Evolutionary conservation across 1,140 invertebrate species (phyloP).

Genomic region (Trichonephila clavipes): DNA sequence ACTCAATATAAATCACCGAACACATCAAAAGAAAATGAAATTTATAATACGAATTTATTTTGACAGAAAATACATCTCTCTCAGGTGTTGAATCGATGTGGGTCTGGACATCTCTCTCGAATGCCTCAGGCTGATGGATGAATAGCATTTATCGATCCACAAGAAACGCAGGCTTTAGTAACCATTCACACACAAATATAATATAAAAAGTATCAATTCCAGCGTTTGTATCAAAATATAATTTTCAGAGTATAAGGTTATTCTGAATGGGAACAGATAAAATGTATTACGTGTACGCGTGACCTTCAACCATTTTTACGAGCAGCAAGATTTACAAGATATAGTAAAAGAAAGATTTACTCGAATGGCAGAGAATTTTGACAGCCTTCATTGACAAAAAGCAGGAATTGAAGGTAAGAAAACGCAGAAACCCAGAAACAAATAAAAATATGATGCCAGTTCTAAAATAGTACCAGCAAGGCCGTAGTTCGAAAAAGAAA

Average conservation of each 20-base stretch:
- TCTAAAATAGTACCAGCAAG: neutral
- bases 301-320: neutral
- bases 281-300: neutral
- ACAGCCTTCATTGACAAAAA: neutral
- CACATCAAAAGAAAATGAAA: neutral
- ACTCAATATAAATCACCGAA: neutral
- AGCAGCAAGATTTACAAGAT: slow-evolving; percentile 5
- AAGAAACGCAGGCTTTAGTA: neutral
- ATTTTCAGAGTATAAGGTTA: neutral
- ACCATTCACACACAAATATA: neutral
- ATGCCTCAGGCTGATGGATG: neutral
- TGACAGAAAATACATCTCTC: neutral
- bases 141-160: neutral
- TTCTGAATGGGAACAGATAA: neutral
- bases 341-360: neutral
- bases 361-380: neutral
- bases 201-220: neutral
- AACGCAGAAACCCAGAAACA: neutral
- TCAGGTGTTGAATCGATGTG: too few species aligned
- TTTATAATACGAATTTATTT: neutral
- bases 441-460: neutral
- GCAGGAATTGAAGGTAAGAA: neutral
- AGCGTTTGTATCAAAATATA: neutral
- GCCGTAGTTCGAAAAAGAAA: neutral
- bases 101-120: neutral